These are phyloP conservation scores for Sitta carolinensis DNA, from an alignment of 2,797 vertebrate genomes.

Conservation along the genomic window DNA sequence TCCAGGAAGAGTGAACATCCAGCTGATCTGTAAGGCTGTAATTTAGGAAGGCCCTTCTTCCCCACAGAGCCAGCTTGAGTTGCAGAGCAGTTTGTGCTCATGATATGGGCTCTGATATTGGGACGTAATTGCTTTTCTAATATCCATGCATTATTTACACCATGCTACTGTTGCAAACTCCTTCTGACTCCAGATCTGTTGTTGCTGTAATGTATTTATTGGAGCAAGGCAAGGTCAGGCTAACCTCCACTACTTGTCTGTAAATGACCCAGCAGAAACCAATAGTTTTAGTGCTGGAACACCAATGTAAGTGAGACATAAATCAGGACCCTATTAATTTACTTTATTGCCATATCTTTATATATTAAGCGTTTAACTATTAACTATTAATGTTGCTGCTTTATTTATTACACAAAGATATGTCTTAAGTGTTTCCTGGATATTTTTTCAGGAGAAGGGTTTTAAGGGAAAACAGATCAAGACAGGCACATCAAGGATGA, in stretches of 20 bases:
- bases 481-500: not conserved
- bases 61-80: not conserved
- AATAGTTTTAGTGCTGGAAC: not conserved
- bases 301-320: not conserved
- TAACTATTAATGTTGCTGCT: slow-evolving; percentile 34
- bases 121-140: slow-evolving; percentile 31
- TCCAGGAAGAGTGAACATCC: not conserved
- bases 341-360: not conserved
- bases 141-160: slow-evolving; percentile 52
- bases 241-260: not conserved
- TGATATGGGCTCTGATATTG: not conserved
- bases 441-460: slow-evolving; percentile 19
- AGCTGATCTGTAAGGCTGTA: not conserved
- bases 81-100: not conserved
- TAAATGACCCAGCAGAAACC: slow-evolving; percentile 14
- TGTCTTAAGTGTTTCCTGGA: not conserved
- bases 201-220: not conserved
- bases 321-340: slow-evolving; percentile 26
- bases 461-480: slow-evolving; percentile 30
- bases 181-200: slow-evolving; percentile 4
- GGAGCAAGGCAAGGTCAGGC: not conserved
- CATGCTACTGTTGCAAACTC: slow-evolving; percentile 10
- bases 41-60: not conserved
- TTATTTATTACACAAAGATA: slow-evolving; percentile 12
- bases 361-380: slow-evolving; percentile 5